These are phyloP conservation scores for Tragulus kanchil DNA, from an alignment of 2,113 vertebrate species.

Conservation along the genomic window DNA sequence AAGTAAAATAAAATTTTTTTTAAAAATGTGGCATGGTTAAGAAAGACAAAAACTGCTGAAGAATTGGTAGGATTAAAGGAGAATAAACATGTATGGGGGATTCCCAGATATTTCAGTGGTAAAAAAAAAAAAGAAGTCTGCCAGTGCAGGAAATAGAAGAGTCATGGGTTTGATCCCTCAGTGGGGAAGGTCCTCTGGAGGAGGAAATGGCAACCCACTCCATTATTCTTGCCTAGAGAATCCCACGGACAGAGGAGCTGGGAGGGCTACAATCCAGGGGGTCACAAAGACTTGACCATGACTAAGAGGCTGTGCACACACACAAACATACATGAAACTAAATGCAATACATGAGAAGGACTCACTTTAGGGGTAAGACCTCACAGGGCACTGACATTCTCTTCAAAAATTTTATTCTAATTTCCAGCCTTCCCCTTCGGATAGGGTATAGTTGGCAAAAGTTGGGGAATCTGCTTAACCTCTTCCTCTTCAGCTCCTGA, in stretches of 20 bases:
- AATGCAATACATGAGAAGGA: background rate
- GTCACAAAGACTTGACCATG: background rate
- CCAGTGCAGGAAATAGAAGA: background rate
- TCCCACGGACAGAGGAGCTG: background rate
- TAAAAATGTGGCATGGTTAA: background rate
- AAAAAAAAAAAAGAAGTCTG: background rate
- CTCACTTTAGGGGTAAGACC: background rate
- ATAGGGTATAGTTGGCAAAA: background rate
- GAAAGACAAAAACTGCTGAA: background rate
- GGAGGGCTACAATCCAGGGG: background rate
- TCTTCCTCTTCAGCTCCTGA: background rate
- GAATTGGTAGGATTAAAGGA: constrained; percentile 5
- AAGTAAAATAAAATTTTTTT: too few species aligned
- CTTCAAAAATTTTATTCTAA: background rate
- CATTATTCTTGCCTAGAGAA: background rate
- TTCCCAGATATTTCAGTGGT: background rate
- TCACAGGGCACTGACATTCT: background rate
- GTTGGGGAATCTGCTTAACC: background rate
- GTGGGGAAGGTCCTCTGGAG: background rate
- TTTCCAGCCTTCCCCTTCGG: background rate
- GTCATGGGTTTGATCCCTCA: background rate
- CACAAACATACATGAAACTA: background rate
- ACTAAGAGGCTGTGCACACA: background rate
- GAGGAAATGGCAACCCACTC: background rate
- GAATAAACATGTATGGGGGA: background rate